Conservation (phyloP, 1,140 invertebrate species). For the Apis dorsata region DNA sequence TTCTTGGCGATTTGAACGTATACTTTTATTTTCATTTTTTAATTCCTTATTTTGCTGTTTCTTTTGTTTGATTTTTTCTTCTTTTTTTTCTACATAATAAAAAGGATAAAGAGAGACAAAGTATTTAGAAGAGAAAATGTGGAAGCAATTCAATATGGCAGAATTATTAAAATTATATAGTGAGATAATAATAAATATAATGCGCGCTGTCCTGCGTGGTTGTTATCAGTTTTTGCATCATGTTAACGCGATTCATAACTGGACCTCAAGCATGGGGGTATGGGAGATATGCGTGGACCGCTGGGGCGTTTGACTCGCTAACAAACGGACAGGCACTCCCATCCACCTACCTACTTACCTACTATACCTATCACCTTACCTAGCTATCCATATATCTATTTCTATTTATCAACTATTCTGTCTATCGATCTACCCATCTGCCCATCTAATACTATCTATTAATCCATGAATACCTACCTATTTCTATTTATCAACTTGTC, state of each 20-base stretch:
- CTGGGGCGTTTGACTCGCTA: constrained; percentile 80
- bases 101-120: constrained; percentile 41
- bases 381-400: not conserved
- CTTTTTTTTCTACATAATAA: not conserved
- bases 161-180: constrained; percentile 29
- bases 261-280: constrained; percentile 75
- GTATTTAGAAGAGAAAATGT: constrained; percentile 65
- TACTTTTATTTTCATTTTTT: not conserved
- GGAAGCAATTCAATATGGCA: constrained; percentile 52
- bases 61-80: not conserved
- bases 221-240: constrained; percentile 56
- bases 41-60: not conserved
- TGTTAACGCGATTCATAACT: constrained; percentile 74
- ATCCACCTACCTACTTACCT: constrained; percentile 60
- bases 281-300: constrained; percentile 80
- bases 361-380: constrained; percentile 50
- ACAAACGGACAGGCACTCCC: constrained; percentile 81
- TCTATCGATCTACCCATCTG: not conserved
- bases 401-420: too few species aligned
- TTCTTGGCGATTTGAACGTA: constrained; percentile 1
- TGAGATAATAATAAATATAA: constrained; percentile 23
- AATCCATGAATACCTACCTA: not conserved
- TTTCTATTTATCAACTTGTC: not conserved
- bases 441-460: not conserved
- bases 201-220: constrained; percentile 37